Base-by-base conservation (phyloP, 92 coral and sea anemone genomes). In the Isaurus tuberculatus region DNA sequence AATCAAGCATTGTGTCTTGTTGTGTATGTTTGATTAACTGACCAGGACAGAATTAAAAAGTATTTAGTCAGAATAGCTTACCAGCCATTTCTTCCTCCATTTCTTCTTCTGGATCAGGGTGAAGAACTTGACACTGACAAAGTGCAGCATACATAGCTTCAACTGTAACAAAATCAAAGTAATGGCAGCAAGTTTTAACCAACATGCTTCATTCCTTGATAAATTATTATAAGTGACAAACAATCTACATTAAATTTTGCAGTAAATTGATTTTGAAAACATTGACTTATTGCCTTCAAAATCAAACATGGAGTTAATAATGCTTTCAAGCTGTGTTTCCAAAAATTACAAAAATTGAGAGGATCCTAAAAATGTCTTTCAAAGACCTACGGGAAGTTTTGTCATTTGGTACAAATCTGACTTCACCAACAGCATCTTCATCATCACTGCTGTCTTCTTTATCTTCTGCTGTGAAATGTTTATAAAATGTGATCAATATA, bases 321-420 rank as follows among this genome's bases (percentile, higher is more conserved):
- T n/a, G n/a, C n/a, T n/a, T n/a, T n/a, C n/a, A n/a, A n/a, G n/a
- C n/a, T n/a, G n/a, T n/a, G n/a, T n/a, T n/a, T n/a, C n/a, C n/a
- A n/a, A n/a, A n/a, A n/a, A n/a, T n/a, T n/a, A n/a, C n/a, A n/a
- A n/a, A n/a, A n/a, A n/a, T n/a, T n/a, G n/a, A n/a, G n/a, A n/a
- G n/a, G n/a, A n/a, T n/a, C n/a, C n/a, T n/a, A n/a, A n/a, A n/a
- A n/a, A n/a, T n/a, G n/a, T n/a, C n/a, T 55, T 46, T 40, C 20
- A 42, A 66, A 25, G 26, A 75, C 95, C 46, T 90, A 96, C 99
- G 88, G 22, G 90, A 80, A 51, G 86, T 68, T 85, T 91, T 96
- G 92, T 94, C 93, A 34, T 91, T 92, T 1, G 99, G 99, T 17
- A 96, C 98, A 90, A 96, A 96, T 88, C 99, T 90, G 48, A 96